A percentile compares a stretch with the other conserved stretches of the same genome.
Evolutionary conservation across 2,113 vertebrate genomes (phyloP).

Genomic region (Haemorhous mexicanus): DNA sequence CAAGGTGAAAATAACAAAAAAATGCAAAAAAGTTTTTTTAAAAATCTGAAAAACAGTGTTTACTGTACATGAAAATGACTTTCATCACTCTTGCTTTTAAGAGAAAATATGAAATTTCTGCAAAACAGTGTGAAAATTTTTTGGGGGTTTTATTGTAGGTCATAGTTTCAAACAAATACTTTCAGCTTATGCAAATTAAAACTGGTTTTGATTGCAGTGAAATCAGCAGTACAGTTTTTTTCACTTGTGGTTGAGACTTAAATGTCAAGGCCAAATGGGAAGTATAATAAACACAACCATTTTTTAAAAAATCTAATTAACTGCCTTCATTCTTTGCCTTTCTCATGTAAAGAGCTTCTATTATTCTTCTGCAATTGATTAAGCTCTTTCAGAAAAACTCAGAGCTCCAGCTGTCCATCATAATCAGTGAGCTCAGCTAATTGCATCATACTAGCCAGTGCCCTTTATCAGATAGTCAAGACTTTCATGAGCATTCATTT

Average conservation of each 20-base stretch:
- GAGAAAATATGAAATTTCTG: neutral
- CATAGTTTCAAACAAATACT: neutral
- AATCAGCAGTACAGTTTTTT: neutral
- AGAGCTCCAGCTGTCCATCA: constrained; percentile 45
- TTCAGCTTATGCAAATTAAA: constrained; percentile 19
- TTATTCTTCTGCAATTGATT: constrained; percentile 22
- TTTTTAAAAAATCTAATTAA: neutral
- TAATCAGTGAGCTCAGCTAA: constrained; percentile 32
- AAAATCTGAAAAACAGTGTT: neutral
- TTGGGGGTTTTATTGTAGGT: neutral
- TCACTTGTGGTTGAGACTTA: neutral
- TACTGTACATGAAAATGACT: neutral
- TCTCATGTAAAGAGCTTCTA: constrained; percentile 14
- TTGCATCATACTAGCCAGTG: constrained; percentile 15
- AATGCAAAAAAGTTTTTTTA: neutral
- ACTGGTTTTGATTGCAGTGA: neutral
- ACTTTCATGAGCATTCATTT: neutral
- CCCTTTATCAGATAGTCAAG: constrained; percentile 17
- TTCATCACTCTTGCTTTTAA: neutral
- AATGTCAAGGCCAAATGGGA: constrained; percentile 3
- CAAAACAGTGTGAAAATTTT: neutral
- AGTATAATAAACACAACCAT: constrained; percentile 1
- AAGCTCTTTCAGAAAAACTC: neutral
- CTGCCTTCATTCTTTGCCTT: neutral
- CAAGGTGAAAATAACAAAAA: neutral